Evolutionary conservation across 2,888 invertebrate species (phyloP).

Genomic region (Ceratothoa steindachneri): DNA sequence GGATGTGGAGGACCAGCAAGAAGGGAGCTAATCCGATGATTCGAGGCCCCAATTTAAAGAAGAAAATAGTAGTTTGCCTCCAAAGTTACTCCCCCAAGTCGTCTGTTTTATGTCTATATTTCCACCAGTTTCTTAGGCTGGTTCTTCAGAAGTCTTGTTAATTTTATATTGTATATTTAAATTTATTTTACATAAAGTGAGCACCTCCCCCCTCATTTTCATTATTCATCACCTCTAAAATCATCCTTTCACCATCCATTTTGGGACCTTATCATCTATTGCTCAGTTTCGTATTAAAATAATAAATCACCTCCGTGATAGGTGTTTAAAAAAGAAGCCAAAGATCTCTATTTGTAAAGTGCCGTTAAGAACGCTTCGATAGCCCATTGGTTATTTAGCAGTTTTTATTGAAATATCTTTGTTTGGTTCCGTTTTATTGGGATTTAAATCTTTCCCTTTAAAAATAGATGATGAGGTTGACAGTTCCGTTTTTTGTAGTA

Average conservation of each 20-base stretch:
- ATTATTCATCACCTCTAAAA: not conserved
- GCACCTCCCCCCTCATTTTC: not conserved
- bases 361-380: no score
- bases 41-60: not conserved
- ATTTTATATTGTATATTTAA: not conserved
- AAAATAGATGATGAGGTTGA: no score
- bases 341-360: no score
- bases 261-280: not conserved
- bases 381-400: no score
- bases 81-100: not conserved
- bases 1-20: constrained; percentile 42
- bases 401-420: no score
- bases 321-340: not conserved
- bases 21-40: not conserved
- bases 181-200: not conserved
- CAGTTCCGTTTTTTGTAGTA: no score
- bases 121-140: not conserved
- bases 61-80: not conserved
- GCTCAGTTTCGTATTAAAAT: not conserved
- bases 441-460: no score
- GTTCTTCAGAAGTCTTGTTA: not conserved
- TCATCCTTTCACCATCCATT: not conserved
- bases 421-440: no score
- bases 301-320: not conserved
- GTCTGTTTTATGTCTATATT: not conserved